These are phyloP conservation scores for Trachymyrmex cornetzi DNA, from an alignment of 1,140 invertebrate species.

Conservation along the genomic window DNA sequence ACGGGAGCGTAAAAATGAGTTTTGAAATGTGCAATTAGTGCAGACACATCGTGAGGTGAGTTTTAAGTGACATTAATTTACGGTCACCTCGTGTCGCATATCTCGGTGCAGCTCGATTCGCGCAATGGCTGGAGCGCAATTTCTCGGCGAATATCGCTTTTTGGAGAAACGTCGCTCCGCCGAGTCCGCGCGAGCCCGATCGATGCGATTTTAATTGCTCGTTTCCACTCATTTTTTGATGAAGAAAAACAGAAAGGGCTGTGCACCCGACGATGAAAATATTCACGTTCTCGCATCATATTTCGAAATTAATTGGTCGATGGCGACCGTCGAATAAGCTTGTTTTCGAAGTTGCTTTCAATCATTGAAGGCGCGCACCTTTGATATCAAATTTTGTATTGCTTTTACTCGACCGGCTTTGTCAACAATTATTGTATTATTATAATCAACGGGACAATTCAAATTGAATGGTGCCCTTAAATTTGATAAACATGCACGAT, in stretches of 20 bases:
- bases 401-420: background rate
- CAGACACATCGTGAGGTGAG: background rate
- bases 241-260: conserved; percentile 22
- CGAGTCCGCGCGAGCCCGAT: conserved; percentile 14
- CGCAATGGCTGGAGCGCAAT: background rate
- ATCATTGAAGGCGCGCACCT: conserved; percentile 53
- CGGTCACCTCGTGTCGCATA: background rate
- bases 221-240: conserved; percentile 35
- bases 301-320: conserved; percentile 64
- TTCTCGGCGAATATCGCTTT: conserved; percentile 34
- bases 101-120: conserved; percentile 11
- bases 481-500: background rate
- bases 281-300: conserved; percentile 7
- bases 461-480: background rate
- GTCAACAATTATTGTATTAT: conserved; percentile 47
- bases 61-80: conserved; percentile 42
- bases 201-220: conserved; percentile 58
- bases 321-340: conserved; percentile 20
- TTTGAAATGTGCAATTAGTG: conserved; percentile 25
- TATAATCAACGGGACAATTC: conserved; percentile 38
- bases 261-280: conserved; percentile 5
- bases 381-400: conserved; percentile 27
- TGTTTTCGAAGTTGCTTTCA: conserved; percentile 34
- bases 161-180: background rate
- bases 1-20: conserved; percentile 31